Conservation (phyloP, 2,113 vertebrate species). For the Desmodus rotundus region DNA sequence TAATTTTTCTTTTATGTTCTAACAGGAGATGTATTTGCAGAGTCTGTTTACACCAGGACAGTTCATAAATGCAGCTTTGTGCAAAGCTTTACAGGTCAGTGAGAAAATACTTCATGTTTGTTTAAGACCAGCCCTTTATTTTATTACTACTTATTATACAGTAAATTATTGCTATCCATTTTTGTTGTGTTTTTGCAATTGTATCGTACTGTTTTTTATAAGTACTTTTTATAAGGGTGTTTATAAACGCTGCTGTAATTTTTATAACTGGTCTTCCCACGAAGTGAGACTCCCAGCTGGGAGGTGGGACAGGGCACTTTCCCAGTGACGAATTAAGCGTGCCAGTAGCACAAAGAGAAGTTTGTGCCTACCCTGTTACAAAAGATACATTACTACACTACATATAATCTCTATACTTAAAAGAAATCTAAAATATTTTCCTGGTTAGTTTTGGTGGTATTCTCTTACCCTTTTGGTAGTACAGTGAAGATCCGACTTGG, state of each 20-base stretch:
- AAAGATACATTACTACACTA: background rate
- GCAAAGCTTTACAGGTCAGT: constrained; percentile 90
- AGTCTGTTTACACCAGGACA: constrained; percentile 87
- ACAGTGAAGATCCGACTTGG: background rate
- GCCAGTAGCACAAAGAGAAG: background rate
- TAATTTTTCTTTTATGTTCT: constrained; percentile 29
- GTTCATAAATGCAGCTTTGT: constrained; percentile 88
- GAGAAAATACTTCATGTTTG: background rate
- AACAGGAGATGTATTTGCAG: constrained; percentile 91
- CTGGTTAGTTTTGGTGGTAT: background rate
- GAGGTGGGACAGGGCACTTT: background rate
- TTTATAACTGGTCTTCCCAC: background rate
- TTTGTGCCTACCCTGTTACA: background rate
- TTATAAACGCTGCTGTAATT: background rate
- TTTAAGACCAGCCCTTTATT: background rate
- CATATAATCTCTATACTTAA: background rate
- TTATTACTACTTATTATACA: background rate
- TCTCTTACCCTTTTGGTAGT: background rate
- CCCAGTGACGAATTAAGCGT: background rate
- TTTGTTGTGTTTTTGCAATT: background rate
- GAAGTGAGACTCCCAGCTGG: background rate
- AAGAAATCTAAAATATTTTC: background rate
- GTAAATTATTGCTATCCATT: background rate
- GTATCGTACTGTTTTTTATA: too few relatives aligned
- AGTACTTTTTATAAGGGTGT: background rate